These are phyloP conservation scores for Drosophila sordidapex DNA, from an alignment of 2,888 invertebrate genomes.

Conservation along the genomic window DNA sequence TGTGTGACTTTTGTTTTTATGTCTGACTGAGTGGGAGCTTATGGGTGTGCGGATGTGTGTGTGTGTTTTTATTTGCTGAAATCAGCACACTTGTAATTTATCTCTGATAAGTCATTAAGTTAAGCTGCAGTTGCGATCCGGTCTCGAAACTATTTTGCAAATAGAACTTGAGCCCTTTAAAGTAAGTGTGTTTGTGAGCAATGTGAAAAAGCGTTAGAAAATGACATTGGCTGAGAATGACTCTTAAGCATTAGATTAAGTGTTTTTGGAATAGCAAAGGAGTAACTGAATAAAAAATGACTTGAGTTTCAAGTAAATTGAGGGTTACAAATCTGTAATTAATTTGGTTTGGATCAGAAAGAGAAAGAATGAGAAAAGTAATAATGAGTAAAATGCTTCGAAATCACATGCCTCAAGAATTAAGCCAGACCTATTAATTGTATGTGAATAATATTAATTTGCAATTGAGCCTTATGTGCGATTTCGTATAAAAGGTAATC, in stretches of 20 bases:
- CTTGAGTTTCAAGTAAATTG: neutral
- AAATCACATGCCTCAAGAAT: neutral
- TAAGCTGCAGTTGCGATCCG: constrained; percentile 18
- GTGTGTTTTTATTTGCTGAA: constrained; percentile 34
- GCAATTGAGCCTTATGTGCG: neutral
- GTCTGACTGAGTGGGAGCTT: neutral
- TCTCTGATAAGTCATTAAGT: constrained; percentile 72
- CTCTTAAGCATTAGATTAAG: constrained; percentile 6
- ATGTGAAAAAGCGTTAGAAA: constrained; percentile 3
- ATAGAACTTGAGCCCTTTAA: neutral
- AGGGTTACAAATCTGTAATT: neutral
- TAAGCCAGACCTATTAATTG: neutral
- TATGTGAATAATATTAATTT: neutral
- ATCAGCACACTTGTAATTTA: constrained; percentile 67
- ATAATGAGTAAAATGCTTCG: neutral
- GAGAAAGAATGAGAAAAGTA: neutral
- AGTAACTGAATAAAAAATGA: neutral
- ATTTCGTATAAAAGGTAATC: neutral
- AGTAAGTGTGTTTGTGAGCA: neutral
- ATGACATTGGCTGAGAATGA: constrained; percentile 29
- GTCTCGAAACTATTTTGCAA: constrained; percentile 28
- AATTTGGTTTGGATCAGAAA: neutral
- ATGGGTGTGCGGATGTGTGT: neutral
- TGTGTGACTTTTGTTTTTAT: constrained; percentile 57
- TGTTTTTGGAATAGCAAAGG: neutral